Percentiles rank a stretch among this genome's conserved stretches.
Evolutionary conservation across 2,113 vertebrate species (phyloP).

Genomic region (Tonatia bakeri): DNA sequence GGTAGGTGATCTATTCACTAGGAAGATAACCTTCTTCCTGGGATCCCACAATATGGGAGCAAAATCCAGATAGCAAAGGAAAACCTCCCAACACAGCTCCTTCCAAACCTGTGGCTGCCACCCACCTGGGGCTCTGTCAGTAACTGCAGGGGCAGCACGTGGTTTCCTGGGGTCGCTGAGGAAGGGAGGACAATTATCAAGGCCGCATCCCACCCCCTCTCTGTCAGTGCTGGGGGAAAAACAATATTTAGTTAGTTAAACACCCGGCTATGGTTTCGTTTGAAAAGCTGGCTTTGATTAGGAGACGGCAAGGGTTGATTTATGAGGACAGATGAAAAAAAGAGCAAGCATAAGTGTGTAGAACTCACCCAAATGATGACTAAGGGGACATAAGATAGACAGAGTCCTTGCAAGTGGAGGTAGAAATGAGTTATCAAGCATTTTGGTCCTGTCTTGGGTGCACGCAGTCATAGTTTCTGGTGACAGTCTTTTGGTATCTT

Average conservation of each 20-base stretch:
- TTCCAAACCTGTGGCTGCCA: background rate
- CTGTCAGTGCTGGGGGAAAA: constrained; percentile 37
- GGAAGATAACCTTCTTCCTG: background rate
- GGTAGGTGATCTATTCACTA: background rate
- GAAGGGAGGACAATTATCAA: background rate
- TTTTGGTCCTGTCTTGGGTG: background rate
- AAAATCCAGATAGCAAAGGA: background rate
- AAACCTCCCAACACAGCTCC: background rate
- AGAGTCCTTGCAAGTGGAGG: constrained; percentile 7
- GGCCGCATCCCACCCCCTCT: background rate
- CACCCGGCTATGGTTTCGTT: constrained; percentile 64
- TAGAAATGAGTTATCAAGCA: background rate
- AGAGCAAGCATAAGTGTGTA: constrained; percentile 58
- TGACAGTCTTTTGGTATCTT: background rate
- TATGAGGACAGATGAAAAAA: constrained; percentile 61
- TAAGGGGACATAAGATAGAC: constrained; percentile 10
- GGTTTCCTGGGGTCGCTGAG: background rate
- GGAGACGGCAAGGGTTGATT: constrained; percentile 60
- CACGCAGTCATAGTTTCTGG: background rate
- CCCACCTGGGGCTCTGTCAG: constrained; percentile 35
- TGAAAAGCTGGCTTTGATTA: constrained; percentile 75
- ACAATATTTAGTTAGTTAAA: constrained; percentile 67
- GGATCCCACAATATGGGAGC: background rate
- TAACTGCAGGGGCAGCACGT: background rate
- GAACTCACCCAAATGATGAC: constrained; percentile 61